Evolutionary conservation across 2,888 invertebrate species (phyloP), one percentile per base, ranked within the genome.

Genomic region (Belgica antarctica): DNA sequence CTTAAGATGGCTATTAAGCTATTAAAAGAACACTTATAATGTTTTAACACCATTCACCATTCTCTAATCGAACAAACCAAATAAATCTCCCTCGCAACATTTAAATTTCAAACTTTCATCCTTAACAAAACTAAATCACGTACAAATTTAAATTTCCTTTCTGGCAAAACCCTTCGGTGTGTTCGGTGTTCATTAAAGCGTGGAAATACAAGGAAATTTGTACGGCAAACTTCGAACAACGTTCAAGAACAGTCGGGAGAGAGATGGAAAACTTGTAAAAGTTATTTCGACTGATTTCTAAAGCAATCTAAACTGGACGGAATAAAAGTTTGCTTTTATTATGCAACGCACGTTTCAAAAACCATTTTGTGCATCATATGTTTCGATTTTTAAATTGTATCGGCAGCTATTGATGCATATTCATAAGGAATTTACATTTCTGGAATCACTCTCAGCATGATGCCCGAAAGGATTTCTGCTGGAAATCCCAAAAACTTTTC

Each of bases 351-450:
- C 68, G 68, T 57, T 8, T 34, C 19, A 15, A 57, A 57, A 57
- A 47, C 31, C 68, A 68, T 68, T 57, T 68, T 68, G 34, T 57
- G 68, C 68, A 68, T 68, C 68, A 68, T 68, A 68, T 68, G 68
- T 57, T 68, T 68, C 57, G 65, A 65, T 65, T 47, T 41, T 65
- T 47, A 59, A 59, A 59, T 10, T 59, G 4, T 22, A 1, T 22
- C 25, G 25, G 22, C 59, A 59, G 25, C 59, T 19, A 25, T 59
- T 19, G 27, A 59, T 59, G 59, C 59, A 59, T 59, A 59, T 59
- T 59, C 59, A 59, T 59, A 12, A 25, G n/a, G 27, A 4, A 59
- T 7, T 52, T 15, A 52, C 12, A 52, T 19, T 52, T 52, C 15
- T 10, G n/a, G 5, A 41, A 15, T 41, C 3, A 5, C 41, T n/a